Evolutionary conservation across 1,140 invertebrate genomes (phyloP), one percentile per base, ranked within the genome.

Genomic region (Pogonomyrmex californicus): DNA sequence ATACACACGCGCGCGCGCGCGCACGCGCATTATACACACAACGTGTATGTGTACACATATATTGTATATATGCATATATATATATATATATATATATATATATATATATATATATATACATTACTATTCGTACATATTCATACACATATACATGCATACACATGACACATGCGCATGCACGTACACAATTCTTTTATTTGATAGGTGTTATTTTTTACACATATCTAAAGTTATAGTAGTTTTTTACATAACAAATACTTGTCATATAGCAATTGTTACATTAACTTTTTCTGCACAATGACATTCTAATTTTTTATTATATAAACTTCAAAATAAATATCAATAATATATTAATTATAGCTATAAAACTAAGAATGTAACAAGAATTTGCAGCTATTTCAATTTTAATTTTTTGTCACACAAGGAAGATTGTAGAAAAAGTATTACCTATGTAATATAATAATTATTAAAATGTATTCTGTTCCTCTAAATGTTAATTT

Each of bases 381-480:
- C 56, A 44, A 58, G 63, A 65, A n/a, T 9, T 6, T 75, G 49
- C 78, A 30, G 47, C 44, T 9, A 60, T 73, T 44, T 63, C 6
- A 62, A 85, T 54, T 86, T 33, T 87, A 47, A 75, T 68, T 62
- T 3, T 47, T 88, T 90, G 66, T 56, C 70, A 78, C 38, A 63
- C 1, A 81, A 86, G 38, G 47, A 85, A 88, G 60, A 49, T 65
- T 78, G 36, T 41, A 54, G 47, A 51, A 54, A 82, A n/a, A 68
- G 56, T 66, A 71, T 63, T 47, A 36, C 66, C 14, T 5, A 7
- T 62, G 17, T 78, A 78, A 78, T 78, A 78, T 75, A 75, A 78
- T 75, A 75, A 77, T 77, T 33, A 65, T 78, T 78, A 63, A 78
- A 78, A 78, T 60, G 30, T 47, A 78, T 7, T 54, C 36, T 49